Evolutionary conservation across 30 jellyfish, hydroid and myxozoan species (phyloP), one percentile per base, ranked within the genome.

Genomic region (Thelohanellus kitauei): DNA sequence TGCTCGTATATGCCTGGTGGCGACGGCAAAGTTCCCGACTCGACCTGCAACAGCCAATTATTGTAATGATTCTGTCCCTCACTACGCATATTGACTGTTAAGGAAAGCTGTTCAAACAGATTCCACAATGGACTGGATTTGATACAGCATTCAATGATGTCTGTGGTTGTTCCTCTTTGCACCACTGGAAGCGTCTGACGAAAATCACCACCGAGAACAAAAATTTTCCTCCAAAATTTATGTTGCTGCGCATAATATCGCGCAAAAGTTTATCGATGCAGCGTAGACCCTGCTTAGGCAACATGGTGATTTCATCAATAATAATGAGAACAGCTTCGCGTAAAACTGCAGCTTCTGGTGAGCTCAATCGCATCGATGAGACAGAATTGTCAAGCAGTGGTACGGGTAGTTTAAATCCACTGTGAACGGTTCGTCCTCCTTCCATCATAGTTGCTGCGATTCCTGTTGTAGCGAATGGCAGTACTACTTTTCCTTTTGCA

Each of bases 361-460:
- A 21, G 16, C 23, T 1, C 21, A 43, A 12, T 43, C 44, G 2
- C 14, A 16, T 2, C 54, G 45, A 43, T 44, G 62, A 12, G 15
- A 33, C 15, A 35, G 21, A 47, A 17, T 29, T 2, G 23, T 13
- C 29, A 22, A 16, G 44, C 18, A 20, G 44, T 17, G 12, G 17
- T 32, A 56, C 38, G 20, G 63, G 60, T 15, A 58, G 25, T 19
- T 45, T 51, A 24, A 58, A 48, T 3, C 39, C 18, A 34, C 44
- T 33, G 32, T 60, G 84, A 9, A 41, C 51, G 19, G 84, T 53
- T 21, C 54, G 6, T n/a, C 83, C 83, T 16, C 80, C 80, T n/a
- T 18, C 39, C 39, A 60, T 40, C 14, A 60, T 23, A 9, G 80
- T 60, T 27, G 66, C 66, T 4, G 84, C 84, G 8, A 60, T 51